Evolutionary conservation across 2,888 invertebrate species (phyloP).

Genomic region (Lithophane leautieri): DNA sequence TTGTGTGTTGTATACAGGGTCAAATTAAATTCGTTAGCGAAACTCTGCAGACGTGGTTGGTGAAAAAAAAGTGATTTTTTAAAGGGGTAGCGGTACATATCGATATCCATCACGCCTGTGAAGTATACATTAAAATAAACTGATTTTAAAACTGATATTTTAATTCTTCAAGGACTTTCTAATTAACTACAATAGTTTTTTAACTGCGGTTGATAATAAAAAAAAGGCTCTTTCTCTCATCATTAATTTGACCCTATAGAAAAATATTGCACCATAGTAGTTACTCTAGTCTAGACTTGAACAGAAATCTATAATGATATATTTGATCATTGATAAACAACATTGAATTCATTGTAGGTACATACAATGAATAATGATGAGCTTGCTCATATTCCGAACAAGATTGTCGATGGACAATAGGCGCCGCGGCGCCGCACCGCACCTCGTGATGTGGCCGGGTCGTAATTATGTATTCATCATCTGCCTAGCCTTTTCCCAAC

Average conservation of each 20-base stretch:
- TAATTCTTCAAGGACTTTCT: too few species aligned
- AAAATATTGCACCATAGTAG: background rate
- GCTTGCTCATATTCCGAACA: background rate
- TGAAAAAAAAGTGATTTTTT: too few species aligned
- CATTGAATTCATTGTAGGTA: conserved; percentile 6
- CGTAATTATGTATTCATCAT: background rate
- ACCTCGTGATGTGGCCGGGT: background rate
- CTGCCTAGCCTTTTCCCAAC: too few species aligned
- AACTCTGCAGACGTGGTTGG: too few species aligned
- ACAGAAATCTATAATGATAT: background rate
- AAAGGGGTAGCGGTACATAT: too few species aligned
- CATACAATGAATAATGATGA: conserved; percentile 6
- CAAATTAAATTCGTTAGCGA: too few species aligned
- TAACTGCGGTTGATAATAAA: too few species aligned
- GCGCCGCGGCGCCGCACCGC: background rate
- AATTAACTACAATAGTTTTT: too few species aligned
- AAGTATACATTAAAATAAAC: background rate
- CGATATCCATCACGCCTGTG: too few species aligned
- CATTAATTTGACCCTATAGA: background rate
- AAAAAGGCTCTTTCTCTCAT: too few species aligned
- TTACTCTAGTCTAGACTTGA: background rate
- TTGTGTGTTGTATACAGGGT: background rate
- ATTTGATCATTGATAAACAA: conserved; percentile 16
- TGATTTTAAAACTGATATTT: too few species aligned
- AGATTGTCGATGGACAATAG: background rate